These are phyloP conservation scores for Osmoderma eremita DNA, from an alignment of 2,888 invertebrate species.

Conservation along the genomic window DNA sequence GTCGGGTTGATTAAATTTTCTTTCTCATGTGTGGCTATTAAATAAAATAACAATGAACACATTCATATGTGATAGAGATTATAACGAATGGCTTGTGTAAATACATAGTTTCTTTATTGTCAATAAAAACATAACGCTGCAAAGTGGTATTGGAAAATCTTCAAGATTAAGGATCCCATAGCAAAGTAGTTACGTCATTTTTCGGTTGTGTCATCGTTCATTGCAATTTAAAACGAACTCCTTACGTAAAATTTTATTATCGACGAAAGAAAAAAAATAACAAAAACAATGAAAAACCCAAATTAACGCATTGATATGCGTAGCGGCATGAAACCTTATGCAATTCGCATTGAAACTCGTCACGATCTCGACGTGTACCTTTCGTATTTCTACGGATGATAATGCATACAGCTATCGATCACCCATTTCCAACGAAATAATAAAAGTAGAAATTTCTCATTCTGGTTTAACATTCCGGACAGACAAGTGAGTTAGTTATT, in stretches of 20 bases:
- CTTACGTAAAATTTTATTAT: slow-evolving; percentile 11
- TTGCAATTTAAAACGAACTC: not conserved
- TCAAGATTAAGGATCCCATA: too few relatives aligned
- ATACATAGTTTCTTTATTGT: too few relatives aligned
- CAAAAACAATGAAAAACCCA: slow-evolving; percentile 7
- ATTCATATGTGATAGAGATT: too few relatives aligned
- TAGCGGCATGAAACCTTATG: not conserved
- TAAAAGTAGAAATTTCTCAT: slow-evolving; percentile 30
- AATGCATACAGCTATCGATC: not conserved
- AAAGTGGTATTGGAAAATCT: too few relatives aligned
- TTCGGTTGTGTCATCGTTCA: not conserved
- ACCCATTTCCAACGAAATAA: slow-evolving; percentile 18
- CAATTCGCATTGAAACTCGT: slow-evolving; percentile 23
- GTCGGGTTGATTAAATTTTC: too few relatives aligned
- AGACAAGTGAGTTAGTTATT: slow-evolving; percentile 14
- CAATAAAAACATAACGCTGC: too few relatives aligned
- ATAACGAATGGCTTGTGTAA: too few relatives aligned
- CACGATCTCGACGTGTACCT: not conserved
- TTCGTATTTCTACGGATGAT: not conserved
- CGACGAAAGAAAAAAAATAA: slow-evolving; percentile 10
- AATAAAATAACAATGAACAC: too few relatives aligned
- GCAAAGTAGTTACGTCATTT: too few relatives aligned
- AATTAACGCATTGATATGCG: not conserved
- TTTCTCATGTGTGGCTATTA: too few relatives aligned
- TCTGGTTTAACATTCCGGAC: slow-evolving; percentile 19